Evolutionary conservation across 92 coral and sea anemone genomes (phyloP).

Genomic region (Parazoanthus atlanticus): DNA sequence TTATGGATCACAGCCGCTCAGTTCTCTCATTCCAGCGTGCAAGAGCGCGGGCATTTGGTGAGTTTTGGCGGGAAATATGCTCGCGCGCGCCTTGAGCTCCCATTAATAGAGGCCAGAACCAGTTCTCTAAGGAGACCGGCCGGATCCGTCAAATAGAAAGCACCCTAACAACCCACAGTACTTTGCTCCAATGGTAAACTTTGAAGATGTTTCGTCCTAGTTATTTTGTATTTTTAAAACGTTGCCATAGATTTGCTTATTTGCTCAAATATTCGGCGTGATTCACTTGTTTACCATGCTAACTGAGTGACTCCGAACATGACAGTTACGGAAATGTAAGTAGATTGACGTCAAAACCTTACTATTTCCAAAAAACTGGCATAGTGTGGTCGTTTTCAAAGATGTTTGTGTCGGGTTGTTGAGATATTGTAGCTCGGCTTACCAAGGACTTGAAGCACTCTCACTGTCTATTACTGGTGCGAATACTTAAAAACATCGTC

Average conservation of each 20-base stretch:
- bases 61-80: neutral
- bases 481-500: too few species aligned
- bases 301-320: neutral
- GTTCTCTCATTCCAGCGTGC: too few species aligned
- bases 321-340: neutral
- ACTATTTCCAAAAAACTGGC: neutral
- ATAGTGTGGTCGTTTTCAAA: neutral
- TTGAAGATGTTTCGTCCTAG: neutral
- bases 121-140: neutral
- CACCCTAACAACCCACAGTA: neutral
- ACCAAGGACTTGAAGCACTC: too few species aligned
- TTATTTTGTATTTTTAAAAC: neutral
- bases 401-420: neutral
- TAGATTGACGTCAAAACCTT: neutral
- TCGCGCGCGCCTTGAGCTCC: neutral
- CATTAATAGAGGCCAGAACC: neutral
- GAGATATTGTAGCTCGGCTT: too few species aligned
- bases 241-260: neutral
- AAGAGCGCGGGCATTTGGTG: neutral
- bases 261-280: neutral
- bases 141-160: neutral
- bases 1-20: too few species aligned
- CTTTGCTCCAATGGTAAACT: neutral
- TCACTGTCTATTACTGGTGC: too few species aligned
- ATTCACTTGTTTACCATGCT: neutral